Conservation (phyloP, 2,113 vertebrate species). For the Meleagris gallopavo region DNA sequence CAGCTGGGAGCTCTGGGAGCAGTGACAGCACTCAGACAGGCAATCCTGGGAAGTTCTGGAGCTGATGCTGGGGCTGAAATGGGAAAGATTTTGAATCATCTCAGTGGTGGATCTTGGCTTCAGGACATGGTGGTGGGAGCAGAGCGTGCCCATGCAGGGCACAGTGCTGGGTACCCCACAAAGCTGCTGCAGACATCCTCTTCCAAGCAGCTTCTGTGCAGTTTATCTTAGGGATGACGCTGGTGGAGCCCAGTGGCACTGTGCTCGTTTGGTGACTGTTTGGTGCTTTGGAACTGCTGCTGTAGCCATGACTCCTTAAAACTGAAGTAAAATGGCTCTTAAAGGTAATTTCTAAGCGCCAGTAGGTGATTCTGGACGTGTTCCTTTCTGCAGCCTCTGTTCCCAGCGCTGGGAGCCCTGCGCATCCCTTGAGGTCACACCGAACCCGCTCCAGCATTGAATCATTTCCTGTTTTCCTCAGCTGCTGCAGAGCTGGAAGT, state of each 20-base stretch:
- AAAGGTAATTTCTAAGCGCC: accelerated
- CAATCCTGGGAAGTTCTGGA: not conserved
- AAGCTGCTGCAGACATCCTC: not conserved
- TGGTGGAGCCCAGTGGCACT: not conserved
- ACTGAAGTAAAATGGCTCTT: accelerated
- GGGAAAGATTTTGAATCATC: not conserved
- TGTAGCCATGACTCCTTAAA: not conserved
- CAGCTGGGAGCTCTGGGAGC: not conserved
- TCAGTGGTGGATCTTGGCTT: not conserved
- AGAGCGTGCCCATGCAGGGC: accelerated
- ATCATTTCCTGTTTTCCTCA: slow-evolving; percentile 75
- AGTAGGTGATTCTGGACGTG: accelerated
- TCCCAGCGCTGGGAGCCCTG: not conserved
- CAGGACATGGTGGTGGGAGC: not conserved
- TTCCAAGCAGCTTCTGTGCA: not conserved
- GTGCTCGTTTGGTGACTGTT: not conserved
- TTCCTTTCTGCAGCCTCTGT: not conserved
- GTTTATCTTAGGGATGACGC: not conserved
- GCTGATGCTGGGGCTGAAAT: not conserved
- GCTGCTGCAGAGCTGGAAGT: slow-evolving; percentile 50
- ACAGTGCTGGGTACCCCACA: accelerated
- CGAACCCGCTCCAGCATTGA: not conserved
- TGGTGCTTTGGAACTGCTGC: accelerated
- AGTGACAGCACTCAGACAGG: too few species aligned
- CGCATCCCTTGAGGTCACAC: not conserved